Conservation (phyloP, 2,888 invertebrate genomes). For the Polydrusus tereticollis region DNA sequence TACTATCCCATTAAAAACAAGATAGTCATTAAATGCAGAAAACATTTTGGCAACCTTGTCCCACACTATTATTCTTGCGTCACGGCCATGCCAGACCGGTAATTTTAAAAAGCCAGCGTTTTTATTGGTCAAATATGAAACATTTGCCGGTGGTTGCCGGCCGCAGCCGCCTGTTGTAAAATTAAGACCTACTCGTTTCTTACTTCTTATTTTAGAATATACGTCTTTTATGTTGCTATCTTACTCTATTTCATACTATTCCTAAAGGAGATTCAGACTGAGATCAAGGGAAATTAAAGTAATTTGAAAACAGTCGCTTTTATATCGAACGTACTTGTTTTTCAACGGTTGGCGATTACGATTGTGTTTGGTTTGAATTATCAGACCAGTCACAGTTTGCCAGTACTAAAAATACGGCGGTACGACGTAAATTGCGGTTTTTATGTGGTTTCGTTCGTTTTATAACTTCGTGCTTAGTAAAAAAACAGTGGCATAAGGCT, state of each 20-base stretch:
- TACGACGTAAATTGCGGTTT: background rate
- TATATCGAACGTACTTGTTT: slow-evolving; percentile 8
- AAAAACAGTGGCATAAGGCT: background rate
- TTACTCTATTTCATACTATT: background rate
- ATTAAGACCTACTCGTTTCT: slow-evolving; percentile 34
- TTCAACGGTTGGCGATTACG: slow-evolving; percentile 11
- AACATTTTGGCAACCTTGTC: slow-evolving; percentile 31
- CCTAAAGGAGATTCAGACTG: background rate
- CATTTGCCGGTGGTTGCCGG: slow-evolving; percentile 31
- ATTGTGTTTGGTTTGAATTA: background rate
- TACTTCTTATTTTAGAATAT: background rate
- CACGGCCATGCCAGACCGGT: slow-evolving; percentile 10
- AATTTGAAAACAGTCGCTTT: background rate
- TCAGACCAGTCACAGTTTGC: background rate
- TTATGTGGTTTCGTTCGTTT: background rate
- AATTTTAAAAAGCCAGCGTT: slow-evolving; percentile 28
- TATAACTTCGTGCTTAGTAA: background rate
- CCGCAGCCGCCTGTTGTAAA: slow-evolving; percentile 19
- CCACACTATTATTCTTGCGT: slow-evolving; percentile 7
- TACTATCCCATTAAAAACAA: background rate
- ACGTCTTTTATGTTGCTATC: background rate
- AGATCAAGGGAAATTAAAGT: background rate
- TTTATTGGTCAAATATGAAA: slow-evolving; percentile 24
- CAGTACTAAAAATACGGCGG: slow-evolving; percentile 10
- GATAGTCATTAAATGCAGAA: background rate